Base-by-base conservation (phyloP, 2,113 vertebrate genomes). In the Aphelocoma coerulescens region DNA sequence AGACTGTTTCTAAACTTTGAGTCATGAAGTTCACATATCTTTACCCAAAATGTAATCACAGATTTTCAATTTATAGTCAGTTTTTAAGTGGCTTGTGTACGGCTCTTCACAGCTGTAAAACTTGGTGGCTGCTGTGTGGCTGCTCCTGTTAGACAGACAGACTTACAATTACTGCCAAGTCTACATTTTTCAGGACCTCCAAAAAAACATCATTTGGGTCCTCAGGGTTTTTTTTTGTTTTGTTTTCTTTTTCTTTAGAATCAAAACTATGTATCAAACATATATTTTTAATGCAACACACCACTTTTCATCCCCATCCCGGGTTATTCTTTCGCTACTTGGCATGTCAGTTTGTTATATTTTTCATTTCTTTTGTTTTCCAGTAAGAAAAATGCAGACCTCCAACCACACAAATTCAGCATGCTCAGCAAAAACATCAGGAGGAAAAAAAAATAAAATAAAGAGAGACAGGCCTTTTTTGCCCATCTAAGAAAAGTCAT, bases 281-380 rank as follows among this genome's bases (percentile, higher is more conserved):
- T 37, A 65, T 7, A 65, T 72, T 86, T 84, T 66, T 55, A 43
- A 77, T 69, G n/a, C 43, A 96, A 76, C 48, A 67, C 51, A 39
- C 43, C 35, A 12, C 57, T 68, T 93, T 86, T 73, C 61, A 57
- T 23, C 46, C 54, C 11, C 63, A 73, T 90, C 68, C 68, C 21
- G 17, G 68, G 91, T 91, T 86, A 72, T 48, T 77, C 57, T 93
- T 88, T 63, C 1, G 2, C 39, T 91, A 19, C 75, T 92, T 57
- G 65, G 82, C 76, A 57, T 11, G 37, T 48, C 59, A 44, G 32
- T 37, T 93, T 85, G 77, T 79, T 92, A 4, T 27, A 96, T 51
- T 80, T 94, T 89, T 74, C 27, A 28, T 91, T 87, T 76, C 85
- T 91, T 94, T 89, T 95, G 81, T 88, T 94, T 83, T 88, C 68